Percentiles rank a stretch among this genome's conserved stretches.
These are phyloP conservation scores for Empidonax alnorum DNA, from an alignment of 2,113 vertebrate genomes.

Conservation along the genomic window DNA sequence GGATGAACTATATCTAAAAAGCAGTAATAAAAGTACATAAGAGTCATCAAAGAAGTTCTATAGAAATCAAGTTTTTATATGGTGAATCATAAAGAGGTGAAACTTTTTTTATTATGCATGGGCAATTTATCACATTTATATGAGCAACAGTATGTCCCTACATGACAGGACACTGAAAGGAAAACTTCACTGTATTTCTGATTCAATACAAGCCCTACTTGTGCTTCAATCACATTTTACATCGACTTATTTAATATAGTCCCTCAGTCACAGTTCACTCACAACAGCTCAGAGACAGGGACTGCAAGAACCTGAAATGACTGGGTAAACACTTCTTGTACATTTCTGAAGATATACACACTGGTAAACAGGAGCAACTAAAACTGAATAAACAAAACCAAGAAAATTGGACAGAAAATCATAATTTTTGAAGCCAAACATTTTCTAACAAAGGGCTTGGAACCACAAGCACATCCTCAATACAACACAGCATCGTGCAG, in stretches of 20 bases:
- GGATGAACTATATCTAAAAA: background rate
- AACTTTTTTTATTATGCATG: background rate
- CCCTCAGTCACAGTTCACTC: background rate
- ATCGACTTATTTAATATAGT: background rate
- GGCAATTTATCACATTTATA: background rate
- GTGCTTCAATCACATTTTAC: background rate
- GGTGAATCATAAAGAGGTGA: background rate
- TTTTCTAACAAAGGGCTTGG: background rate
- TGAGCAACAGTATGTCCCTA: background rate
- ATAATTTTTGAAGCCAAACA: background rate
- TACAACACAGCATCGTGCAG: background rate
- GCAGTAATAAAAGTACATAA: background rate
- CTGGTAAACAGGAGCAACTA: background rate
- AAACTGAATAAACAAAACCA: background rate
- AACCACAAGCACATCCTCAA: accelerated
- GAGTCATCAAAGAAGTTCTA: background rate
- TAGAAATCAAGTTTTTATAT: background rate
- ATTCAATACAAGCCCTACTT: background rate
- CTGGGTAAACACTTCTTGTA: background rate
- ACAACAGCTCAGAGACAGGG: background rate
- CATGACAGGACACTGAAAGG: background rate
- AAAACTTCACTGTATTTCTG: background rate
- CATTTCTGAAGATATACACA: background rate
- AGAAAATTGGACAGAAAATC: background rate
- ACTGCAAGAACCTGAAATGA: background rate